Percentiles rank a stretch among this genome's conserved stretches.
These are phyloP conservation scores for Rhingia campestris DNA, from an alignment of 2,888 invertebrate species.

Conservation along the genomic window DNA sequence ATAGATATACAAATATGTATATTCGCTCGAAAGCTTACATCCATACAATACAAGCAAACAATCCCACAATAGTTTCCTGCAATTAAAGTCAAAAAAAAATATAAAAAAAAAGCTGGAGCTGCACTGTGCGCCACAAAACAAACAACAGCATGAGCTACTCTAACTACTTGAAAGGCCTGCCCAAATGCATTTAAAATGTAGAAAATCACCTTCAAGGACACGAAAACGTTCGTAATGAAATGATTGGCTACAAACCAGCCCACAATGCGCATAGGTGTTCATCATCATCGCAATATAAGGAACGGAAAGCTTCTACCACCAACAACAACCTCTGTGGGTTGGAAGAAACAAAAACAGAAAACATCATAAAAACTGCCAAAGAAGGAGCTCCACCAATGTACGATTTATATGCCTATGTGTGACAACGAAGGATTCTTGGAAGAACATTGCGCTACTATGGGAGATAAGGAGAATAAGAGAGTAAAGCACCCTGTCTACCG, in stretches of 20 bases:
- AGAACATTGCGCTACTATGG: conserved; percentile 37
- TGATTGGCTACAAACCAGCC: conserved; percentile 75
- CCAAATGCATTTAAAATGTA: conserved; percentile 76
- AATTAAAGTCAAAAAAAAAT: background rate
- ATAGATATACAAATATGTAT: background rate
- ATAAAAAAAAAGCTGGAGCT: background rate
- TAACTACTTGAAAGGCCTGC: conserved; percentile 69
- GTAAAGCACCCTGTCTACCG: conserved; percentile 17
- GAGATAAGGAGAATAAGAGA: conserved; percentile 24
- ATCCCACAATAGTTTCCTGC: background rate
- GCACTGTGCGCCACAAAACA: conserved; percentile 5
- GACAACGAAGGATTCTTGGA: conserved; percentile 39
- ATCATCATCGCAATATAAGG: conserved; percentile 64
- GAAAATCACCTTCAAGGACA: conserved; percentile 75
- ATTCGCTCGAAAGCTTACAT: background rate
- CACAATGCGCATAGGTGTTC: conserved; percentile 74
- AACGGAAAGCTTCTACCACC: conserved; percentile 48
- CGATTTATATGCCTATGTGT: conserved; percentile 73
- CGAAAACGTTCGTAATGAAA: conserved; percentile 75
- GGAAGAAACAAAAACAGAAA: conserved; percentile 66
- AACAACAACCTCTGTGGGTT: conserved; percentile 60
- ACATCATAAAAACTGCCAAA: conserved; percentile 27
- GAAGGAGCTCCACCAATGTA: conserved; percentile 72
- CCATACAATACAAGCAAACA: background rate
- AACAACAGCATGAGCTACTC: background rate